Conservation (phyloP, 2,888 invertebrate species). For the Oxyteleia sp. region DNA sequence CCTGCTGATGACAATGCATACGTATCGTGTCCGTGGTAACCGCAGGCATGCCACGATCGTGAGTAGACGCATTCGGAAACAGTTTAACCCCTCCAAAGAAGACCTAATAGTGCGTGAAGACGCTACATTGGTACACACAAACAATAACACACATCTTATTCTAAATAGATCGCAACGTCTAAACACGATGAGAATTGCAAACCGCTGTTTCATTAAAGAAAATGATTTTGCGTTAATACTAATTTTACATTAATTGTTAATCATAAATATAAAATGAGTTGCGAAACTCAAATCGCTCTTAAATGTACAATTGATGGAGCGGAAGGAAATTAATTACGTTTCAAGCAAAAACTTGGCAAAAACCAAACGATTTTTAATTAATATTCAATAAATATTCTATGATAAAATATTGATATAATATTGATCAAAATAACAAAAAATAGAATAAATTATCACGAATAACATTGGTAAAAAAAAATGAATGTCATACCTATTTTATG, state of each 20-base stretch:
- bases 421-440: no score
- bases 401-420: no score
- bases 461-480: no score
- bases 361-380: background rate
- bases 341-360: background rate
- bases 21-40: slow-evolving; percentile 51
- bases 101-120: slow-evolving; percentile 81
- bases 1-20: slow-evolving; percentile 72
- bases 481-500: no score
- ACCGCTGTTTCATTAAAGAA: slow-evolving; percentile 4
- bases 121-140: slow-evolving; percentile 51
- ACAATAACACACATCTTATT: slow-evolving; percentile 37
- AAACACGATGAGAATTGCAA: slow-evolving; percentile 29
- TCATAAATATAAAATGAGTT: background rate
- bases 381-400: no score
- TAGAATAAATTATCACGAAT: no score
- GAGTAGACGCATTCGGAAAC: slow-evolving; percentile 79
- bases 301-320: background rate
- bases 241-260: slow-evolving; percentile 8
- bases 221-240: slow-evolving; percentile 16
- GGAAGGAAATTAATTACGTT: background rate
- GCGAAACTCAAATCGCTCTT: background rate
- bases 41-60: slow-evolving; percentile 61
- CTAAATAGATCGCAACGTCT: slow-evolving; percentile 24
- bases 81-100: slow-evolving; percentile 79